These are phyloP conservation scores for Trimorus sp. DNA, from an alignment of 2,888 invertebrate genomes.

Conservation along the genomic window DNA sequence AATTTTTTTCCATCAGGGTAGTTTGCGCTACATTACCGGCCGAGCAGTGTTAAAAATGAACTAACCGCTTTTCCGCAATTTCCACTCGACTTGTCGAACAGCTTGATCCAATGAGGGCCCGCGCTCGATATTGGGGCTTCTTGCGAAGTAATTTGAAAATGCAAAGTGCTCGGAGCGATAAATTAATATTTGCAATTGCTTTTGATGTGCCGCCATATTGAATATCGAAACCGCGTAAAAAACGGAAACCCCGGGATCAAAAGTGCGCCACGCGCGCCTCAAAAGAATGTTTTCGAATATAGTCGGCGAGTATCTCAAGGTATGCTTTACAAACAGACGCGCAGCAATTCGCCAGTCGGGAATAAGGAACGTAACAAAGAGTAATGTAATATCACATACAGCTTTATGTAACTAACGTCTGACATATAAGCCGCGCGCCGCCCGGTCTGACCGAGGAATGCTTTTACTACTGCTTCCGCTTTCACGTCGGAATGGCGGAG, in stretches of 20 bases:
- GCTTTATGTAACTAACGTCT: constrained; percentile 58
- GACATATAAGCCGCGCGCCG: constrained; percentile 42
- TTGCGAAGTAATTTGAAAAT: constrained; percentile 41
- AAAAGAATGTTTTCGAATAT: constrained; percentile 44
- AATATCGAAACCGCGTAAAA: constrained; percentile 37
- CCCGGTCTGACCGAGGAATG: constrained; percentile 60
- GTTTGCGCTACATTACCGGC: too few relatives aligned
- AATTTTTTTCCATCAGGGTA: too few relatives aligned
- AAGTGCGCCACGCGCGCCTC: constrained; percentile 13
- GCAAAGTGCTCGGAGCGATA: constrained; percentile 41
- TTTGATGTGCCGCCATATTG: constrained; percentile 39
- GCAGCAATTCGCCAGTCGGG: constrained; percentile 39
- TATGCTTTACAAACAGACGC: constrained; percentile 48
- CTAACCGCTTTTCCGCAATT: too few relatives aligned
- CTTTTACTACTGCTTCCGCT: constrained; percentile 64
- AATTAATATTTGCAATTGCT: constrained; percentile 49
- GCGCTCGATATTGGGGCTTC: neutral
- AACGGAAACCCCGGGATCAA: constrained; percentile 22
- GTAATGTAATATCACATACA: constrained; percentile 58
- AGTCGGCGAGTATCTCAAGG: constrained; percentile 30
- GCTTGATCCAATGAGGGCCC: too few relatives aligned
- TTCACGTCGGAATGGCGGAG: constrained; percentile 54
- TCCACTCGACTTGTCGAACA: neutral
- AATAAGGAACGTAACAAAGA: constrained; percentile 60
- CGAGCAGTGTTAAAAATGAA: too few relatives aligned